Base-by-base conservation (phyloP, 1,140 invertebrate genomes). In the Zaprionus vittiger region DNA sequence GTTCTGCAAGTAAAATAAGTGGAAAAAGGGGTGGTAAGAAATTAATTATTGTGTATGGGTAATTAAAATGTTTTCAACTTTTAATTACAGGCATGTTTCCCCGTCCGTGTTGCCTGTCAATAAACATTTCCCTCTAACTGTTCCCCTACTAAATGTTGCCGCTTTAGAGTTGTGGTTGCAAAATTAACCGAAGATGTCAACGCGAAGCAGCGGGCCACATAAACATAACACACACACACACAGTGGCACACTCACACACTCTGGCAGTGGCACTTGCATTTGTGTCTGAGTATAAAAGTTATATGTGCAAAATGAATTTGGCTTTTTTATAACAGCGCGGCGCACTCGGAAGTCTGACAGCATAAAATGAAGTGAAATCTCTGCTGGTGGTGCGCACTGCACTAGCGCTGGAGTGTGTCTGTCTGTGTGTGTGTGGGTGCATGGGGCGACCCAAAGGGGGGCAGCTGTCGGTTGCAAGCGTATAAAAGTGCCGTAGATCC, bases 301-400 rank as follows among this genome's bases (percentile, higher is more conserved):
- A 85, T 81, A 81, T 84, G 84, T 76, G 83, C 71, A 87, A 89
- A 87, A 89, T 89, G 84, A 89, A 90, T 89, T 90, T 89, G 84
- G 84, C 84, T 90, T 89, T 90, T 90, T 89, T 90, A 90, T 75
- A 76, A 76, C 73, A 72, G 60, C 70, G 64, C 73, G 80, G 77
- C 75, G 66, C 85, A 84, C 84, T 89, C 84, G 84, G 84, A 90
- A 90, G 84, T 89, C 84, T 89, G 85, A 90, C 84, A 90, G 78
- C 81, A 89, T 89, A 89, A 89, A 89, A 89, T 89, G 84, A 83
- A 89, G 85, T 89, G 81, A 89, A 89, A 89, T 89, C 84, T 89
- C 85, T 81, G 84, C 81, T 89, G 84, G 84, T 84, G 84, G 85
- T 90, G 79, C 67, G 65, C 84, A 84, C 73, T 79, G 77, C 81